Conservation (phyloP, 64 coral and sea anemone genomes). For the Montipora cactus region DNA sequence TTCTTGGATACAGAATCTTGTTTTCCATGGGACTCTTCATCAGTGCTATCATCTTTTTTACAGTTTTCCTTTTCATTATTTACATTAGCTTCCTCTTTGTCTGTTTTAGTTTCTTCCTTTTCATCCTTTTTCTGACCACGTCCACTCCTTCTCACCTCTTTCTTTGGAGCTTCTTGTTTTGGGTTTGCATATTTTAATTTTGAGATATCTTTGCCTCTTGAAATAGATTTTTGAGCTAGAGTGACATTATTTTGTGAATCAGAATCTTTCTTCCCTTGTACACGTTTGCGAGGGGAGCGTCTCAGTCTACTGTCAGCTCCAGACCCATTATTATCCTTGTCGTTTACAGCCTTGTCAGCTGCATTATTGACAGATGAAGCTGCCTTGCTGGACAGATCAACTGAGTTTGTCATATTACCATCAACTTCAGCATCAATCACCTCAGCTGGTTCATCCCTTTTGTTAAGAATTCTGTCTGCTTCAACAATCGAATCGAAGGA, state of each 20-base stretch:
- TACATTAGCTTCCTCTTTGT: constrained; percentile 13
- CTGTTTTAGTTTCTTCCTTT: constrained; percentile 37
- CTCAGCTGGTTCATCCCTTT: constrained; percentile 24
- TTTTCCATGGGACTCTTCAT: neutral
- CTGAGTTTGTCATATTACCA: neutral
- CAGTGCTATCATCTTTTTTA: neutral
- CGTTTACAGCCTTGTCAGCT: neutral
- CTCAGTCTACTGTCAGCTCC: neutral
- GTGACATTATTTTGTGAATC: neutral
- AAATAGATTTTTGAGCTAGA: neutral
- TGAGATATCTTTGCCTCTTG: constrained; percentile 44
- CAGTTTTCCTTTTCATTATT: neutral
- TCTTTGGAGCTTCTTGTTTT: constrained; percentile 4
- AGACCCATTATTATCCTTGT: neutral
- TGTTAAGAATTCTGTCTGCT: constrained; percentile 35
- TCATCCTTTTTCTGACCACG: constrained; percentile 20
- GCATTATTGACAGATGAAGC: neutral
- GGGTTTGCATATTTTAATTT: constrained; percentile 48
- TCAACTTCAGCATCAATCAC: neutral
- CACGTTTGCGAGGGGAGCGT: constrained; percentile 17
- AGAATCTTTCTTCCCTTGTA: constrained; percentile 29
- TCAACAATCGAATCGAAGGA: constrained; percentile 37
- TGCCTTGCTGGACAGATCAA: neutral
- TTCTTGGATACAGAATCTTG: constrained; percentile 45
- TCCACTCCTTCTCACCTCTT: constrained; percentile 30